Evolutionary conservation across 2,888 invertebrate species (phyloP), one percentile per base, ranked within the genome.

Genomic region (Alcis repandata): DNA sequence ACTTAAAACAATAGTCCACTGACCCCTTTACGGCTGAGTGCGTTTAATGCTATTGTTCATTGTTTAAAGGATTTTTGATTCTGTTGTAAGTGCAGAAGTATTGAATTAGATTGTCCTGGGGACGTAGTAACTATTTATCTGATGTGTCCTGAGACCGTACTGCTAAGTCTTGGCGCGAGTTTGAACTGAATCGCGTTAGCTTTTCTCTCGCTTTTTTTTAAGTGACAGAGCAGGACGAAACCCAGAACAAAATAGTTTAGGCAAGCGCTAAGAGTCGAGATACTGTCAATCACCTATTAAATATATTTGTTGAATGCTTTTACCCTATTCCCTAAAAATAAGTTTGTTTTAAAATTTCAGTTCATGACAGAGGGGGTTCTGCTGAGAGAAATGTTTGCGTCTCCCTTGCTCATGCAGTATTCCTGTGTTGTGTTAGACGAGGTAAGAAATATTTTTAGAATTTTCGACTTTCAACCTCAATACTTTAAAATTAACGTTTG

Each of bases 311-410:
- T n/a, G n/a, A n/a, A n/a, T n/a, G n/a, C n/a, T n/a, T 6, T 38
- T 13, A 38, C 1, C 38, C 11, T 13, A 38, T 38, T 40, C 4
- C 4, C 40, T 11, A 40, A 15, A 17, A 1, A 41, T 17, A n/a
- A 41, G 9, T 0, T 43, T 43, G 10, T 43, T 17, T 17, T 17
- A 9, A 17, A n/a, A n/a, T 90, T 89, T 15, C 90, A 98, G 97
- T 99, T 97, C 79, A 96, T 99, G 96, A 99, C 99, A 0, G 99
- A 99, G 91, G 99, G 99, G 0, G 97, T 99, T 64, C 86, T 99
- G 27, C 93, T 99, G 1, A 94, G 98, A 19, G 99, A 99, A 92
- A 97, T 99, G 95, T 97, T 99, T 94, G 95, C 95, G 0, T 99
- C 99, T 83, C 99, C 99, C 0, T 91, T 99, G 9, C 93, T 99